A percentile compares a stretch with the other conserved stretches of the same genome.
These are phyloP conservation scores for Plotosus lineatus DNA, from an alignment of 2,113 vertebrate species.

Conservation along the genomic window DNA sequence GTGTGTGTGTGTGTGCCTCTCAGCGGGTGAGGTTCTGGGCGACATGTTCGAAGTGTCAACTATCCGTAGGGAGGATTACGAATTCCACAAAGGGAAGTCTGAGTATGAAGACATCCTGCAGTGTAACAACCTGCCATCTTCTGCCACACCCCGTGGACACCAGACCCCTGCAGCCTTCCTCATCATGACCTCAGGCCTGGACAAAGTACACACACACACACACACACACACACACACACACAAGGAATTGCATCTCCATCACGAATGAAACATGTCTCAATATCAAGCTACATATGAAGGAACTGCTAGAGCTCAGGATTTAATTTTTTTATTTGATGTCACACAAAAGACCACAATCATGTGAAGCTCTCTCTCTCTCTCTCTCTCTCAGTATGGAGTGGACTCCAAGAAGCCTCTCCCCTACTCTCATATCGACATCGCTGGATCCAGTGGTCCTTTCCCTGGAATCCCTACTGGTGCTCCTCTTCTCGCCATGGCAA, in stretches of 20 bases:
- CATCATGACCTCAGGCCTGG: conserved; percentile 78
- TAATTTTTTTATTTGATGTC: no score
- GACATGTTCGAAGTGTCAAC: conserved; percentile 78
- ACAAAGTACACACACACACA: conserved; percentile 66
- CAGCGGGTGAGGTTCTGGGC: conserved; percentile 76
- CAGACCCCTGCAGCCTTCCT: conserved; percentile 79
- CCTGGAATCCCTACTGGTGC: conserved; percentile 78
- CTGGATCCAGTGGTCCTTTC: conserved; percentile 79
- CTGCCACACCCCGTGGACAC: conserved; percentile 75
- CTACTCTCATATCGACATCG: conserved; percentile 79
- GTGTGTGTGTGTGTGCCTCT: conserved; percentile 10
- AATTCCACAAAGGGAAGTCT: conserved; percentile 78
- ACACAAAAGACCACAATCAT: no score
- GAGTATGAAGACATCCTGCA: conserved; percentile 81
- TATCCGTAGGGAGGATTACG: conserved; percentile 78
- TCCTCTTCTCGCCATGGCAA: conserved; percentile 75
- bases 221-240: not conserved
- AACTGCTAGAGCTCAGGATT: no score
- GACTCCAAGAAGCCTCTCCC: conserved; percentile 71
- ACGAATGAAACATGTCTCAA: not conserved
- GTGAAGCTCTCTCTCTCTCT: not conserved
- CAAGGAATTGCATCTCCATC: no score
- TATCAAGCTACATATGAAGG: no score
- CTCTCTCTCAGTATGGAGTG: conserved; percentile 67
- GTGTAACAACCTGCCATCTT: conserved; percentile 76